Evolutionary conservation across 2,113 vertebrate genomes (phyloP), one percentile per base, ranked within the genome.

Genomic region (Hystrix brachyura): DNA sequence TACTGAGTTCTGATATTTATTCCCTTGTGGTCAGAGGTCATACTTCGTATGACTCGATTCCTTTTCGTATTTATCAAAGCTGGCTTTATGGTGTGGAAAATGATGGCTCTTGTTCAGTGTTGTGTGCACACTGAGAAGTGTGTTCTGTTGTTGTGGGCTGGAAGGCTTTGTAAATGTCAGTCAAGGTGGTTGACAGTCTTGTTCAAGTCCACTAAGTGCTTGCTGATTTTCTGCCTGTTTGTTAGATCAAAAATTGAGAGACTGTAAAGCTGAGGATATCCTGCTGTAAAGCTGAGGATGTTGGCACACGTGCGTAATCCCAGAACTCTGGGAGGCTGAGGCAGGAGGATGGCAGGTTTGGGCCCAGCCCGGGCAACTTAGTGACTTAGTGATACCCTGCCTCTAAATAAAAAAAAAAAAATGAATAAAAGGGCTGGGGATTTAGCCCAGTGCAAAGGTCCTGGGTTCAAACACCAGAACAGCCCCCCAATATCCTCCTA

Each of bases 401-500:
- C n/a, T 46, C 21, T 27, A 46, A 74, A 74, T 23, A 62, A 62
- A 62, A 62, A 6, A 43, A 43, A 72, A 72, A 71, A 38, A n/a
- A 43, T 11, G n/a, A 72, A 17, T 72, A 34, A 72, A 72, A 43
- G 19, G 3, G 4, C 43, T 27, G 21, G 38, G 9, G 18, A 74
- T 12, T 21, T 4, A 25, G 71, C 11, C 11, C 38, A 5, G 21
- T 27, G 71, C 21, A 62, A 23, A 62, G 60, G 60, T 23, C 23
- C 5, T 25, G 60, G 60, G 60, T 62, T 25, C 60, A 5, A 43
- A 27, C 43, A 46, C 43, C 43, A 14, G 21, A 21, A 14, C 43
- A 12, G 5, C 43, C 21, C 11, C 21, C 3, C n/a, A 0, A 0
- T 15, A 11, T 5, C 71, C 60, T 48, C 1, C 14, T 1, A 1